Conservation (phyloP, 2,888 invertebrate species). For the Achlya flavicornis region DNA sequence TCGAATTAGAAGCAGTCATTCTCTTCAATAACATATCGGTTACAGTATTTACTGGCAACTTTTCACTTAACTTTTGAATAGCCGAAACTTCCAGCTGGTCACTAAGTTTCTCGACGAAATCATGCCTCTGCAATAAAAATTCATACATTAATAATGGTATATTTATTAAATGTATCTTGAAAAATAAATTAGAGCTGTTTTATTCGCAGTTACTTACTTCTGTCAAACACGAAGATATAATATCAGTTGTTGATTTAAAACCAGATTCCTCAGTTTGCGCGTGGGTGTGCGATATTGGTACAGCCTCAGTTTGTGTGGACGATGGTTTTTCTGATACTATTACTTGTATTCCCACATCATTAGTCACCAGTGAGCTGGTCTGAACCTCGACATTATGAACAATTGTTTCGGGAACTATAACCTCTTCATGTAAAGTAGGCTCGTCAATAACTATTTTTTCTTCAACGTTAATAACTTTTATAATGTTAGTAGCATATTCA, state of each 20-base stretch:
- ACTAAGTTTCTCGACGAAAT: conserved; percentile 56
- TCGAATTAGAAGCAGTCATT: conserved; percentile 38
- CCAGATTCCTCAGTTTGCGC: conserved; percentile 64
- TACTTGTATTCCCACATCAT: conserved; percentile 52
- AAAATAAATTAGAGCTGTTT: background rate
- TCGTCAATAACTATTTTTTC: conserved; percentile 32
- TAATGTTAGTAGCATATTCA: conserved; percentile 52
- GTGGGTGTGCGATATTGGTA: conserved; percentile 28
- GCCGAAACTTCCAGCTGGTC: conserved; percentile 46
- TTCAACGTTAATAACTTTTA: conserved; percentile 22
- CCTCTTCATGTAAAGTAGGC: conserved; percentile 29
- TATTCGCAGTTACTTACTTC: conserved; percentile 50
- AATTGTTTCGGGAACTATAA: conserved; percentile 24
- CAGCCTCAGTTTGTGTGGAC: conserved; percentile 38
- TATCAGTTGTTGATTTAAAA: conserved; percentile 52
- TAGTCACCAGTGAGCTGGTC: conserved; percentile 35
- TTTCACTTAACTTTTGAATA: conserved; percentile 50
- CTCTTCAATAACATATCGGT: conserved; percentile 49
- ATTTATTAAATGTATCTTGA: no score
- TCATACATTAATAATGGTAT: background rate
- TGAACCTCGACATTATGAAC: conserved; percentile 42
- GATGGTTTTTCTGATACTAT: conserved; percentile 24
- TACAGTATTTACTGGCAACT: conserved; percentile 41
- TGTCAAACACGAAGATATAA: conserved; percentile 53
- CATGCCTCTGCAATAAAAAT: conserved; percentile 57